Percentiles rank a stretch among this genome's conserved stretches.
These are phyloP conservation scores for Rhizoglyphus robini DNA, from an alignment of 1,140 invertebrate genomes.

Conservation along the genomic window DNA sequence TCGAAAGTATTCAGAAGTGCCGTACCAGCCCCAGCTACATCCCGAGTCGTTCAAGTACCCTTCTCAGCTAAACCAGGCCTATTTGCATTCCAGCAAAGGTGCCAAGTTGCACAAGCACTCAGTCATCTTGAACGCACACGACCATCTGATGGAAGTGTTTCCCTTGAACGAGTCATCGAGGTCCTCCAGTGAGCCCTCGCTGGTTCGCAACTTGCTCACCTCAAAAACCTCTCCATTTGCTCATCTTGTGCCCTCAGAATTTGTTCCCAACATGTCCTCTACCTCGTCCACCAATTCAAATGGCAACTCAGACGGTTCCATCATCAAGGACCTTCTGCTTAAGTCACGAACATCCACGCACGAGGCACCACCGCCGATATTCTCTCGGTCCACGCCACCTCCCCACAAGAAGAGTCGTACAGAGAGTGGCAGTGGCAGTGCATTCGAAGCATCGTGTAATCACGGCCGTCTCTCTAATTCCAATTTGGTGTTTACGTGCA, in stretches of 20 bases:
- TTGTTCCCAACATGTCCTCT: not conserved
- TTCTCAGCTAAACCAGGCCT: not conserved
- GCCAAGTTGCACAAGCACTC: not conserved
- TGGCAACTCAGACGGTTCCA: constrained; percentile 53
- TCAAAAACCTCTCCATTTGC: constrained; percentile 16
- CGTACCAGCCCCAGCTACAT: not conserved
- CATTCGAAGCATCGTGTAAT: not conserved
- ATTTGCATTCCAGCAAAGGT: not conserved
- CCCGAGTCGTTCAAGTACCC: not conserved
- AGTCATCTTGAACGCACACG: not conserved
- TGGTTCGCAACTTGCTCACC: constrained; percentile 17
- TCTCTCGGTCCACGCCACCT: not conserved
- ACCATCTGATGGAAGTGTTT: not conserved
- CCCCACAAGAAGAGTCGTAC: constrained; percentile 4
- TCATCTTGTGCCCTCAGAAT: not conserved
- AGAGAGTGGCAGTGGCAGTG: not conserved
- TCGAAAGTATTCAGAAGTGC: not conserved
- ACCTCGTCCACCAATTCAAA: not conserved
- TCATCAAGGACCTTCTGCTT: constrained; percentile 66
- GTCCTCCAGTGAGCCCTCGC: not conserved
- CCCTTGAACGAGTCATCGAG: not conserved
- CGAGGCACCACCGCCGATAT: not conserved
- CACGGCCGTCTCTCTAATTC: no score
- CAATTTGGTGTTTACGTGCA: constrained; percentile 17
- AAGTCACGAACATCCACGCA: constrained; percentile 40